A percentile compares a stretch with the other conserved stretches of the same genome.
phyloP scores from a whole-genome alignment of 2,113 vertebrate species.

The Entelurus aequoreus region DNA sequence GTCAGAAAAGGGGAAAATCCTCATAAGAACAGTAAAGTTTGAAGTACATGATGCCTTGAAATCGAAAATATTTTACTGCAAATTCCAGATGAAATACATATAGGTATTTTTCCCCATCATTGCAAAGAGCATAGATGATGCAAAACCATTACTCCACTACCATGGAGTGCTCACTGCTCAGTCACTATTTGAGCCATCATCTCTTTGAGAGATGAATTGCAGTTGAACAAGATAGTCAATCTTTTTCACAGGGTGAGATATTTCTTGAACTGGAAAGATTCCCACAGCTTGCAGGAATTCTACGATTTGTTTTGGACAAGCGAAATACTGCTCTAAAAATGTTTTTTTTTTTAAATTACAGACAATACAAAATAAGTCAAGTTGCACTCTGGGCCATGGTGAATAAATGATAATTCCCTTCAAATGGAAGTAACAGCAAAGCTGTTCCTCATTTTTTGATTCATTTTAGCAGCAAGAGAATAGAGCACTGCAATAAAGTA shows the following conservation, averaged over 20 bases:
- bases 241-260: conserved; percentile 7
- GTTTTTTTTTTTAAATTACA: neutral
- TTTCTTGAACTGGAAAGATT: neutral
- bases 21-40: no score
- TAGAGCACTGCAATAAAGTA: no score
- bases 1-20: no score
- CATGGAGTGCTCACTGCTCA: neutral
- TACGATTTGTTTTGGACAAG: conserved; percentile 12
- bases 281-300: neutral
- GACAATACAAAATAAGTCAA: no score
- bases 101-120: neutral
- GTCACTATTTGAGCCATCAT: neutral
- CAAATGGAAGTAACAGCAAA: no score
- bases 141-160: neutral
- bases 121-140: neutral
- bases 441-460: neutral
- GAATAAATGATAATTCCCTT: no score
- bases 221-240: neutral
- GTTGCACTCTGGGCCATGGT: no score
- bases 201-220: neutral
- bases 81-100: neutral
- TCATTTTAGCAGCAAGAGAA: neutral
- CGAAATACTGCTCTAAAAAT: conserved; percentile 8
- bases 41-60: no score
- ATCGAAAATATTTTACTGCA: no score